Conservation (phyloP, 1,140 invertebrate genomes). For the Drosophila simulans region DNA sequence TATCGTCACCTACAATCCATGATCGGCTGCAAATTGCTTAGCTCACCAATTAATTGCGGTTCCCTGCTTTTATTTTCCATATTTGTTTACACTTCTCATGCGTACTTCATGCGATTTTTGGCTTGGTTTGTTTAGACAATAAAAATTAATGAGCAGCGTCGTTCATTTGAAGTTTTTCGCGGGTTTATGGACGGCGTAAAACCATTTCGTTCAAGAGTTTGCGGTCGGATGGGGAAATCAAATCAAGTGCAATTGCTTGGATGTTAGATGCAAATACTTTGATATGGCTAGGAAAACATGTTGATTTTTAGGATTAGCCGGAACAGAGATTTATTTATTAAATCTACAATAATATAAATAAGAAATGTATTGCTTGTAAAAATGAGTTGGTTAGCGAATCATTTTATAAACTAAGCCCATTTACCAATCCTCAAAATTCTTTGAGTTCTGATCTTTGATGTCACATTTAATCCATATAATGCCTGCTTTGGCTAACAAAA, state of each 20-base stretch:
- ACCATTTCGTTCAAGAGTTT: slow-evolving; percentile 14
- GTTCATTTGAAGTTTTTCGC: slow-evolving; percentile 49
- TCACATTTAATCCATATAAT: slow-evolving; percentile 1
- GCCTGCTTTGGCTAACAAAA: slow-evolving; percentile 7
- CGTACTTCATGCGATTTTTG: slow-evolving; percentile 42
- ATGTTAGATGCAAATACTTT: slow-evolving; percentile 6
- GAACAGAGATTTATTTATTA: background rate
- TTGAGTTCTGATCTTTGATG: background rate
- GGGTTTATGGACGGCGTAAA: slow-evolving; percentile 32
- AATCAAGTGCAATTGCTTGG: slow-evolving; percentile 25
- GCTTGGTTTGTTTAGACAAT: slow-evolving; percentile 49
- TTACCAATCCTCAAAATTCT: background rate
- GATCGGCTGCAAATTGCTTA: slow-evolving; percentile 51
- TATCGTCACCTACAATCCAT: slow-evolving; percentile 54
- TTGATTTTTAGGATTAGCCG: background rate
- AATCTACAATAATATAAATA: background rate
- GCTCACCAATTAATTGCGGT: slow-evolving; percentile 31
- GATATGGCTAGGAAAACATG: background rate
- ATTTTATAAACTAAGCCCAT: background rate
- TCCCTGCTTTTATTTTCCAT: slow-evolving; percentile 20
- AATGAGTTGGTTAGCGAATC: too few species aligned
- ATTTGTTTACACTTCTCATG: slow-evolving; percentile 43
- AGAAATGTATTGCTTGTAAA: too few species aligned
- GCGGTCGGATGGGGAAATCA: slow-evolving; percentile 2
- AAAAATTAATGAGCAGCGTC: slow-evolving; percentile 43